phyloP scores from a whole-genome alignment of 1,140 invertebrate genomes.

The Belonocnema kinseyi region DNA sequence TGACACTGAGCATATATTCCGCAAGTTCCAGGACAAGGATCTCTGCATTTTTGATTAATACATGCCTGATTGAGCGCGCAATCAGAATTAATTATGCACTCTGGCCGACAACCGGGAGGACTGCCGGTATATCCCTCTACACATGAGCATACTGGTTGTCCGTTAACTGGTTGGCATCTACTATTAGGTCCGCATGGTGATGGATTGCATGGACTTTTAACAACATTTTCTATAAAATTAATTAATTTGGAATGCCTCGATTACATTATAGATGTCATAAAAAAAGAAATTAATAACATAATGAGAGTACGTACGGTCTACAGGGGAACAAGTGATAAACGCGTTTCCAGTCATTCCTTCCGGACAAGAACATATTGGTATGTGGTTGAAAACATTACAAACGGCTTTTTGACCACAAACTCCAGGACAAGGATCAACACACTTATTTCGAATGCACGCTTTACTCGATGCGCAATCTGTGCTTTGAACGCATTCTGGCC shows the following conservation, averaged over 20 bases:
- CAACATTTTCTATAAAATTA: slow-evolving; percentile 37
- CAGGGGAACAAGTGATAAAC: slow-evolving; percentile 69
- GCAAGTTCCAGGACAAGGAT: slow-evolving; percentile 82
- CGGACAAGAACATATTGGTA: slow-evolving; percentile 79
- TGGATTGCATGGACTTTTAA: slow-evolving; percentile 77
- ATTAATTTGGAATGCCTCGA: slow-evolving; percentile 19
- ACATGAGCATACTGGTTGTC: slow-evolving; percentile 79
- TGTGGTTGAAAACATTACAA: slow-evolving; percentile 81
- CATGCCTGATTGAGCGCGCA: slow-evolving; percentile 80
- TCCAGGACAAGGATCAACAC: slow-evolving; percentile 81
- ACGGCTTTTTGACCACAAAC: slow-evolving; percentile 81
- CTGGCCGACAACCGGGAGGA: slow-evolving; percentile 80
- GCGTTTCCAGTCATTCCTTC: slow-evolving; percentile 80
- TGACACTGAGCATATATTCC: slow-evolving; percentile 79
- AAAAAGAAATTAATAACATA: not conserved
- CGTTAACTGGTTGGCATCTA: slow-evolving; percentile 78
- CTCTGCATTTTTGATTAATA: slow-evolving; percentile 79
- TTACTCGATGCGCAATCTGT: slow-evolving; percentile 81
- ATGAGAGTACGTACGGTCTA: slow-evolving; percentile 62
- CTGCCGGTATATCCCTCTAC: slow-evolving; percentile 79
- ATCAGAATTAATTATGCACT: slow-evolving; percentile 80
- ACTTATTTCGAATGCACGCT: slow-evolving; percentile 82
- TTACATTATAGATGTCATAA: slow-evolving; percentile 50
- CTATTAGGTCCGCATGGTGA: slow-evolving; percentile 76
- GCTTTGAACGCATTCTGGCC: slow-evolving; percentile 83